phyloP scores from a whole-genome alignment of 2,888 invertebrate genomes.

The Brassicogethes aeneus region DNA sequence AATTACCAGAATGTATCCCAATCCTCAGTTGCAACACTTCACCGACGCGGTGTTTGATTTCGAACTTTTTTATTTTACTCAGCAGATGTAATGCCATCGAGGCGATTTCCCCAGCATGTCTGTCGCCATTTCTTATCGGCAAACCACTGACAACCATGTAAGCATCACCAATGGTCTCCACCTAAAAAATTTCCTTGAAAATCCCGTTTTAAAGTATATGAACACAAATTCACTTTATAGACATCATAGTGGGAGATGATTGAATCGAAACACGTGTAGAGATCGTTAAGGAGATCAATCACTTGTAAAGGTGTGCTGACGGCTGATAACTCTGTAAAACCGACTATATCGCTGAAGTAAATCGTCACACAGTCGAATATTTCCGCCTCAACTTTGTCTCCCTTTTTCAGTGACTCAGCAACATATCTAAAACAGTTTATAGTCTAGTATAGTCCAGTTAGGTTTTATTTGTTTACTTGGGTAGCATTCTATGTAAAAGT shows the following conservation, averaged over 20 bases:
- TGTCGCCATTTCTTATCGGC: conserved; percentile 61
- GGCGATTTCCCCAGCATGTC: conserved; percentile 72
- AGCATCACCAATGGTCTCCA: conserved; percentile 77
- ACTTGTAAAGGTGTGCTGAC: conserved; percentile 75
- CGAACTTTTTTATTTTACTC: conserved; percentile 59
- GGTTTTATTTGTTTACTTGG: conserved; percentile 49
- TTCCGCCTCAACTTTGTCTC: conserved; percentile 72
- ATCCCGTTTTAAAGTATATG: neutral
- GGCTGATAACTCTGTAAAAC: conserved; percentile 72
- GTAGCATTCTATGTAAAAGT: conserved; percentile 75
- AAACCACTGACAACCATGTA: conserved; percentile 77
- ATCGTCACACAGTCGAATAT: conserved; percentile 75
- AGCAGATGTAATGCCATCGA: conserved; percentile 68
- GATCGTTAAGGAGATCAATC: conserved; percentile 76
- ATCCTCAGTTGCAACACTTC: conserved; percentile 63
- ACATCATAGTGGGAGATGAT: conserved; percentile 82
- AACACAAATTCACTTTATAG: conserved; percentile 55
- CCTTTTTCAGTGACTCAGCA: conserved; percentile 69
- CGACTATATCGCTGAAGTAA: conserved; percentile 78
- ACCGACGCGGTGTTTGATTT: conserved; percentile 57
- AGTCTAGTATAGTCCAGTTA: neutral
- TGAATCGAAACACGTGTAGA: conserved; percentile 82
- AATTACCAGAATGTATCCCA: conserved; percentile 61
- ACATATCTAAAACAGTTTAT: conserved; percentile 53
- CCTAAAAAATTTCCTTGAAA: conserved; percentile 39